Percentiles rank a stretch among this genome's conserved stretches.
Evolutionary conservation across 2,888 invertebrate genomes (phyloP).

Genomic region (Nesidiocoris tenuis): DNA sequence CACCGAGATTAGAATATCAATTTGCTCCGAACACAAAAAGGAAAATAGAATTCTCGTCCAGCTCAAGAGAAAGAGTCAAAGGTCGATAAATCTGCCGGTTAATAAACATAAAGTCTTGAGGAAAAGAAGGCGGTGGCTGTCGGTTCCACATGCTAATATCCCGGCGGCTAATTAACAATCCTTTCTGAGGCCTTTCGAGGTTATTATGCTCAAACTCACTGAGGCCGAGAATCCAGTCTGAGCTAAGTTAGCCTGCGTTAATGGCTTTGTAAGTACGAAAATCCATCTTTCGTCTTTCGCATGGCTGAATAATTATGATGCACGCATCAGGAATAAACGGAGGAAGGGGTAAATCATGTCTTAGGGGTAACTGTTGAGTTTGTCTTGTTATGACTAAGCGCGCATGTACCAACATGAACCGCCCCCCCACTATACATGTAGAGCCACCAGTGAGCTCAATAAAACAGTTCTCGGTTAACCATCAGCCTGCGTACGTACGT

Average conservation of each 20-base stretch:
- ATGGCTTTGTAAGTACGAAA: not conserved
- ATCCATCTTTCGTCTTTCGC: too few relatives aligned
- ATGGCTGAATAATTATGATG: too few relatives aligned
- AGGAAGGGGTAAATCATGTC: too few relatives aligned
- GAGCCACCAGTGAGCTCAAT: too few relatives aligned
- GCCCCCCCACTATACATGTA: too few relatives aligned
- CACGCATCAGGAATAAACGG: too few relatives aligned
- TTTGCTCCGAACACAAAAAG: not conserved
- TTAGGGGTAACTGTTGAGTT: too few relatives aligned
- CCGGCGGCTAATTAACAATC: constrained; percentile 41
- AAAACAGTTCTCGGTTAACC: too few relatives aligned
- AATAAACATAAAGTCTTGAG: constrained; percentile 42
- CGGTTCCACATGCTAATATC: constrained; percentile 34
- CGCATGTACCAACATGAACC: too few relatives aligned
- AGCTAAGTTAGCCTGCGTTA: not conserved
- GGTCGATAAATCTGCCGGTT: constrained; percentile 42
- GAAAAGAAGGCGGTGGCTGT: not conserved
- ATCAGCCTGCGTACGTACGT: too few relatives aligned
- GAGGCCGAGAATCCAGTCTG: not conserved
- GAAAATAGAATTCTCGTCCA: not conserved
- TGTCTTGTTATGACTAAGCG: too few relatives aligned
- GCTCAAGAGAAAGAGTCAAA: constrained; percentile 20
- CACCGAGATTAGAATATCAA: not conserved
- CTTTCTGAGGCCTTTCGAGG: constrained; percentile 29
- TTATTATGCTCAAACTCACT: not conserved